Evolutionary conservation across 2,888 invertebrate genomes (phyloP), one percentile per base, ranked within the genome.

Genomic region (Melieria crassipennis): DNA sequence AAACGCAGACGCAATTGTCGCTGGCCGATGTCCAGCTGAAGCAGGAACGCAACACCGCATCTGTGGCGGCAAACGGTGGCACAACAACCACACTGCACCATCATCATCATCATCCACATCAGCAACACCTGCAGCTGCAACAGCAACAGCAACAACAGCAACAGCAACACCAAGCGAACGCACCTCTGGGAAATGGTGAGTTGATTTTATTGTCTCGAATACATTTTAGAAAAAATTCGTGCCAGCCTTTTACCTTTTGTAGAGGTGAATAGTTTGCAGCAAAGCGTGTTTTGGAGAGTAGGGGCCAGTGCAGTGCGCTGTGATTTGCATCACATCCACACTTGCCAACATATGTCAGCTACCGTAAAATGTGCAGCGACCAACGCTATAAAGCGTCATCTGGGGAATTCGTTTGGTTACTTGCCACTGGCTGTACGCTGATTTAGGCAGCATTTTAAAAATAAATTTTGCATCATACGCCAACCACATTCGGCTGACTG

Each of bases 161-260:
- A 70, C 75, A 77, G 64, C 79, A 79, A 76, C 81, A 79, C 78
- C 81, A 76, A 80, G 80, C 79, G 78, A 85, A 86, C 84, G 83
- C 83, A 82, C 86, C 86, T 79, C 86, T 84, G 78, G 87, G 87
- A 85, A 86, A 78, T 81, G 86, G 87, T 87, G 84, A 87, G 68
- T 69, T 67, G 70, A 67, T 55, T 56, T 56, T 55, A 67, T 60
- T 60, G 55, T 30, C 30, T 30, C 30, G 30, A 30, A 30, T 30
- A 30, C 30, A 30, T 30, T 30, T 30, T 30, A 30, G 30, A 30
- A 30, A 30, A 30, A 30, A 30, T 30, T 30, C 30, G 30, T 30
- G 30, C 30, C 30, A 30, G 30, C 30, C 30, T 30, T 30, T 30
- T 30, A 30, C 30, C 30, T 30, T 3, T 30, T 30, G 30, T 30